phyloP scores from a whole-genome alignment of 2,113 vertebrate species.

The Symphodus melops region DNA sequence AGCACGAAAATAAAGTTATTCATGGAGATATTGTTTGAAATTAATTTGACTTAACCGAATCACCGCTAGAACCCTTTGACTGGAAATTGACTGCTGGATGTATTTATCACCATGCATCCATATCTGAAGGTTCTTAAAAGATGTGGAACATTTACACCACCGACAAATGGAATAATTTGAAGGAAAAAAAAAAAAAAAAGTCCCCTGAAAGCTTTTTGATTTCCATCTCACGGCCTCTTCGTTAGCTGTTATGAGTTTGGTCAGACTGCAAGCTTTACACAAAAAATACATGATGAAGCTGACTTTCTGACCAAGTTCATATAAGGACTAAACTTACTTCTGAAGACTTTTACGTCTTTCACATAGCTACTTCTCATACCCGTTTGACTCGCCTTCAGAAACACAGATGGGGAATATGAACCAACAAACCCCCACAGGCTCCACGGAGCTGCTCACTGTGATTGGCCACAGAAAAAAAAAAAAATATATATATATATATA shows the following conservation, averaged over 20 bases:
- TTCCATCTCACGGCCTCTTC: conserved; percentile 9
- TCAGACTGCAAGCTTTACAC: conserved; percentile 17
- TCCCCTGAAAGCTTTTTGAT: conserved; percentile 9
- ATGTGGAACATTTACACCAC: background rate
- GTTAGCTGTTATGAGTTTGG: conserved; percentile 21
- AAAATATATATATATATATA: no score
- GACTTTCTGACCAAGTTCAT: conserved; percentile 50
- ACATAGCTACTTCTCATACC: conserved; percentile 42
- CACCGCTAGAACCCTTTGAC: no score
- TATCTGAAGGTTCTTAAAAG: background rate
- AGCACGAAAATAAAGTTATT: background rate
- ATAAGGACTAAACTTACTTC: conserved; percentile 45
- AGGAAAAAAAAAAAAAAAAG: background rate
- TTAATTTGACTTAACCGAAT: no score
- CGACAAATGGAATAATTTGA: conserved; percentile 1
- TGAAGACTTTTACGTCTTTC: conserved; percentile 47
- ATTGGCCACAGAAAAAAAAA: conserved; percentile 29
- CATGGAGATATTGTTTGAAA: background rate
- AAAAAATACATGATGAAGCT: conserved; percentile 55
- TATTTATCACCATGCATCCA: no score
- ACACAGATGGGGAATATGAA: conserved; percentile 32
- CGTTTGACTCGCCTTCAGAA: conserved; percentile 23
- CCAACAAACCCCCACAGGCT: conserved; percentile 4
- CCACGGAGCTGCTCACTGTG: conserved; percentile 20
- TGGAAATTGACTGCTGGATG: no score